Percentiles rank a stretch among this genome's conserved stretches.
These are phyloP conservation scores for Limnephilus auricula DNA, from an alignment of 2,888 invertebrate species.

Conservation along the genomic window DNA sequence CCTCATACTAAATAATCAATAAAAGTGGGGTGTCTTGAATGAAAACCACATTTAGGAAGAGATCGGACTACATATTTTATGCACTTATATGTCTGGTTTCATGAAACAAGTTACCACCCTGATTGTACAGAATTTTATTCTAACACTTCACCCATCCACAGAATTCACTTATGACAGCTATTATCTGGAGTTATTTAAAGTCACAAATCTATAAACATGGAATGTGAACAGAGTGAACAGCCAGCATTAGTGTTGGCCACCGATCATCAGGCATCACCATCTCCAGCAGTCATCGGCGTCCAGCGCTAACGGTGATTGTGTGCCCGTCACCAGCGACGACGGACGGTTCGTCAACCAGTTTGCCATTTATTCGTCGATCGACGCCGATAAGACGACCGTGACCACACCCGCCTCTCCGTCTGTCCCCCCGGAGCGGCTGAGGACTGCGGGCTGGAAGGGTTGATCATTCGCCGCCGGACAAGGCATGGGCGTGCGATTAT, in stretches of 20 bases:
- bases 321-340: conserved; percentile 34
- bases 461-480: background rate
- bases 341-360: conserved; percentile 60
- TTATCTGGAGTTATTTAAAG: background rate
- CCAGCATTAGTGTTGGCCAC: background rate
- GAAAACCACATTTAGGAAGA: background rate
- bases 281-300: conserved; percentile 26
- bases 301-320: conserved; percentile 58
- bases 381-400: conserved; percentile 44
- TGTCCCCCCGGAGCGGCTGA: background rate
- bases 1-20: no score
- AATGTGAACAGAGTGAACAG: conserved; percentile 21
- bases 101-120: no score
- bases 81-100: background rate
- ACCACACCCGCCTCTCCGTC: conserved; percentile 25
- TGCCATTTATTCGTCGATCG: conserved; percentile 62
- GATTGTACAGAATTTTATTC: no score
- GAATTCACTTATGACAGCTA: background rate
- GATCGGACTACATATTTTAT: background rate
- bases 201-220: conserved; percentile 6
- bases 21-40: no score
- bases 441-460: background rate
- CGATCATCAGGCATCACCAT: background rate
- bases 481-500: background rate
- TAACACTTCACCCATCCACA: no score